Base-by-base conservation (phyloP, 2,113 vertebrate genomes). In the Tetraodon nigroviridis region DNA sequence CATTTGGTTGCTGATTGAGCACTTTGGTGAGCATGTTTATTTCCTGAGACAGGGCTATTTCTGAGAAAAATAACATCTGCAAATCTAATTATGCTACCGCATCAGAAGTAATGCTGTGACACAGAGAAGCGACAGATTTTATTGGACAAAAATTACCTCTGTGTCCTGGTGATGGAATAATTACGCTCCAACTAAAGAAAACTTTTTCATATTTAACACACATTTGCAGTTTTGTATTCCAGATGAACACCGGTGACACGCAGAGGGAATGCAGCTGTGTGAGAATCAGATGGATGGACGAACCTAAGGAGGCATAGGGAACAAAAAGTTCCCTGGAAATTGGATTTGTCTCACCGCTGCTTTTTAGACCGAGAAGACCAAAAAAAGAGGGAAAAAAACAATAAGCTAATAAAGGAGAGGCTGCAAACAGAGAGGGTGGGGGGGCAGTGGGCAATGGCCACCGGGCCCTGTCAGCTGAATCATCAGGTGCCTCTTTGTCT, bases 221-320 rank as follows among this genome's bases (percentile, higher is more conserved):
- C 24, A 27, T 27, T 27, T 27, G 24, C 32, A 37, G 32, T 37
- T 8, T 8, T 11, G 32, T 1, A 37, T 37, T 37, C 32, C 32
- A 37, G 32, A 37, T 37, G 32, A 37, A 11, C 32, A 11, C 32
- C 32, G 67, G 19, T 81, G 79, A 85, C 73, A 76, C 73, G 67
- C 48, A 56, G 51, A 58, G 58, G 56, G 72, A 69, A 68, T 79
- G 64, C 32, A 7, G 55, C 42, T 27, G 58, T 61, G 51, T 67
- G 64, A 53, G 67, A 61, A 51, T 66, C 63, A 56, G 50, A 50
- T 70, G 32, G 32, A 37, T 11, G 32, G 32, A 75, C 19, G 57
- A 64, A 70, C 61, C 74, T 70, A 83, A 66, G 64, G 78, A 84
- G 75, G 60, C 76, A 77, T 71, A 79, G 73, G 78, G 78, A 79